Evolutionary conservation across 2,113 vertebrate genomes (phyloP).

Genomic region (Conger conger): DNA sequence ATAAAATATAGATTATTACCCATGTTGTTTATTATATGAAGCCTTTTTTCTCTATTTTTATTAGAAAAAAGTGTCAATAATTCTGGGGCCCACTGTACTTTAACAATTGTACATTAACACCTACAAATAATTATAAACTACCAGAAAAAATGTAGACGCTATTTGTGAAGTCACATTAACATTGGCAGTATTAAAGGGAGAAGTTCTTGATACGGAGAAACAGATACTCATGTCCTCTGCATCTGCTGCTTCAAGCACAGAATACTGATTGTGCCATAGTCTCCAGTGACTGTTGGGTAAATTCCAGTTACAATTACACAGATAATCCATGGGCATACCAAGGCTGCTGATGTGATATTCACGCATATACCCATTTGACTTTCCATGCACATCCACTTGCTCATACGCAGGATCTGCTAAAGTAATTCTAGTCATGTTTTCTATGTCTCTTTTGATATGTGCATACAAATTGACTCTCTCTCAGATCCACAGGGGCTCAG

Average conservation of each 20-base stretch:
- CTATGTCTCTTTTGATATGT: neutral
- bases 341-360: neutral
- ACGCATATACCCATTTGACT: neutral
- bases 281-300: slow-evolving; percentile 52
- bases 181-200: neutral
- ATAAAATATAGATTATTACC: too few species aligned
- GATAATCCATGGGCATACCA: slow-evolving; percentile 6
- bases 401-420: neutral
- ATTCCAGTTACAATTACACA: slow-evolving; percentile 49
- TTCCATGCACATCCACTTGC: neutral
- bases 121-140: neutral
- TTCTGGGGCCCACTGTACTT: too few species aligned
- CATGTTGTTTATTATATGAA: too few species aligned
- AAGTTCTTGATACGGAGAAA: neutral
- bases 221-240: neutral
- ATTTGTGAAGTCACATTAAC: neutral
- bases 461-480: neutral
- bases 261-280: slow-evolving; percentile 33
- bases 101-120: neutral
- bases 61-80: too few species aligned
- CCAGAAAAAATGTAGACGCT: neutral
- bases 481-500: neutral
- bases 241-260: neutral
- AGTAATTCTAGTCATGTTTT: neutral
- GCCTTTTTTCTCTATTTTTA: too few species aligned